Base-by-base conservation (phyloP, 2,888 invertebrate species). In the Papilio gigon region DNA sequence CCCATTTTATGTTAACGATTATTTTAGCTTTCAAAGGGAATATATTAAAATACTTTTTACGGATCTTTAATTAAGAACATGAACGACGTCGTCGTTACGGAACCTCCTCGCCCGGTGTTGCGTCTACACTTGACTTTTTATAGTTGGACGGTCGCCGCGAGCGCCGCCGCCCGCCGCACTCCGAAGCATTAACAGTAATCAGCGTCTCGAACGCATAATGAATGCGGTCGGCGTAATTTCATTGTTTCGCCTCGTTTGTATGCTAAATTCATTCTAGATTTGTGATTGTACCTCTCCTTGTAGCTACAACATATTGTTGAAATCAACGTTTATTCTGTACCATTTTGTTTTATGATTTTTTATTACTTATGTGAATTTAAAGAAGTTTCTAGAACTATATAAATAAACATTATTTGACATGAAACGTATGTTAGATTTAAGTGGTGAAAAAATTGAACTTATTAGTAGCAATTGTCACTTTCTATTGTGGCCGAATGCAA, bases 231-330 rank as follows among this genome's bases (percentile, higher is more conserved):
- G 70, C 68, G 75, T 76, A 76, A 79, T 80, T 80, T 82, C 82
- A 85, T 84, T 85, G 84, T 85, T 80, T 80, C 75, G 71, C 72
- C 77, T 80, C 75, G 75, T 83, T 79, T 72, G 70, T 78, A 82
- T 76, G 84, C 82, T 80, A 84, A 69, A 85, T 84, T 74, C 81
- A 85, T 84, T 80, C 81, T 73, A 74, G 78, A 79, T 80, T 77
- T 74, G 60, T 80, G 79, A 82, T 80, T 76, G 74, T 76, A 73
- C 69, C 59, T 35, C 25, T 65, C 69, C 71, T 71, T 22, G 22
- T 74, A 72, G 70, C 73, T 44, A 42, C 65, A 42, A 58, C 72
- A 67, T 70, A 68, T 44, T 62, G 65, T 62, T 68, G 60, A 33
- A 50, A 59, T 65, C 61, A 37, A 37, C 63, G 67, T 65, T 67